Base-by-base conservation (phyloP, 2,888 invertebrate genomes). In the Melinaea marsaeus region DNA sequence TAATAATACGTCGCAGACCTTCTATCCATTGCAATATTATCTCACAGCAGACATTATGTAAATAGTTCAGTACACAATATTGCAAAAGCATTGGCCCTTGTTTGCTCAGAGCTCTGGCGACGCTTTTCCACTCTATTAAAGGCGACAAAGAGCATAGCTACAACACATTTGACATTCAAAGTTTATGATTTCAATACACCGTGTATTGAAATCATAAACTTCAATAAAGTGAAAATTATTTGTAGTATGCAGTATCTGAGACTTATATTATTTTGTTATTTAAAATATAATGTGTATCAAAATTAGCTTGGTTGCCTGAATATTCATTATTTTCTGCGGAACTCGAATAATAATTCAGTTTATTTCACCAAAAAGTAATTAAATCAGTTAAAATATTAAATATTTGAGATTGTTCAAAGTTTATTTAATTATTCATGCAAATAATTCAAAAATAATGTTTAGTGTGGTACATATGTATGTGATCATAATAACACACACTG, bases 161-260 rank as follows among this genome's bases (percentile, higher is more conserved):
- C 55, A 68, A 64, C 60, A 60, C 58, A 66, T 66, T 64, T 66
- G 62, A 61, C 45, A 64, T 66, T 64, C 71, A 72, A 70, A 71
- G 71, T 68, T 58, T 35, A 51, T 59, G 59, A 33, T 33, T 60
- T 60, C 60, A 55, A 60, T 60, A 60, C n/a, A 51, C 51, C 6
- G 34, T 48, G n/a, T n/a, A n/a, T n/a, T n/a, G n/a, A n/a, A n/a
- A n/a, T n/a, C n/a, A n/a, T n/a, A n/a, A n/a, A n/a, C n/a, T n/a
- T 35, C 46, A 57, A 57, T 54, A 59, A 34, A 62, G 45, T 55
- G 59, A 62, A 55, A 61, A 51, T 33, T 60, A 22, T 37, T 22
- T 13, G 13, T 1, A 22, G 22, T 22, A 22, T 13, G 13, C 0
- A 22, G 22, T 22, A 22, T 22, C 22, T 22, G 22, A 22, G 9